Percentiles rank a stretch among this genome's conserved stretches.
Conservation (phyloP, 2,888 invertebrate genomes). For the Platycheirus albimanus region DNA sequence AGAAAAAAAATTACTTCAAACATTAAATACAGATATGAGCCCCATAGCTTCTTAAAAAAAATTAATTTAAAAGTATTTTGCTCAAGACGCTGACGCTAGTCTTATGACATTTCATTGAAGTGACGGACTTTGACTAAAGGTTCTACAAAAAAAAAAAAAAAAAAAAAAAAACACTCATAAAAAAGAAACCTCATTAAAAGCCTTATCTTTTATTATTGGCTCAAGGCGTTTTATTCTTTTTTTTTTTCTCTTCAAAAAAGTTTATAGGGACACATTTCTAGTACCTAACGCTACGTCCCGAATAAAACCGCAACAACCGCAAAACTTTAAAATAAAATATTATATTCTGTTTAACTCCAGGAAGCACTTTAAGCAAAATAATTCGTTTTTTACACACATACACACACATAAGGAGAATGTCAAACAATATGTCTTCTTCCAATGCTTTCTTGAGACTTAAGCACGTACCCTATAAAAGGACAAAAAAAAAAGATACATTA, state of each 20-base stretch:
- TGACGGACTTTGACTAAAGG: neutral
- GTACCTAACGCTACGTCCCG: slow-evolving; percentile 34
- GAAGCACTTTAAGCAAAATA: slow-evolving; percentile 39
- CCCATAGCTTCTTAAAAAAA: too few species aligned
- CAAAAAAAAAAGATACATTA: neutral
- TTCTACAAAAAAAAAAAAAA: too few species aligned
- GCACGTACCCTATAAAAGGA: neutral
- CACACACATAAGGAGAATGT: neutral
- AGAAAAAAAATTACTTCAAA: too few species aligned
- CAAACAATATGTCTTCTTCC: slow-evolving; percentile 29
- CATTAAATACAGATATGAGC: too few species aligned
- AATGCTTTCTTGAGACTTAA: slow-evolving; percentile 17
- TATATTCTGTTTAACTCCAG: slow-evolving; percentile 29
- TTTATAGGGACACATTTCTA: slow-evolving; percentile 33
- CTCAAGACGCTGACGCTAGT: neutral
- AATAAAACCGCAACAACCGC: neutral
- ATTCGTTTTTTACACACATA: slow-evolving; percentile 18
- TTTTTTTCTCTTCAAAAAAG: slow-evolving; percentile 1
- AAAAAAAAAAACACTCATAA: too few species aligned
- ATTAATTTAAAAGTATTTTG: neutral
- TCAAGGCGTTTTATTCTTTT: slow-evolving; percentile 11
- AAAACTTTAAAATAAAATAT: slow-evolving; percentile 16
- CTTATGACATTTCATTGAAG: neutral
- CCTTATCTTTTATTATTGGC: slow-evolving; percentile 15
- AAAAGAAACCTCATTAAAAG: neutral